Evolutionary conservation across 2,888 invertebrate species (phyloP).

Genomic region (Agonopterix heracliana): DNA sequence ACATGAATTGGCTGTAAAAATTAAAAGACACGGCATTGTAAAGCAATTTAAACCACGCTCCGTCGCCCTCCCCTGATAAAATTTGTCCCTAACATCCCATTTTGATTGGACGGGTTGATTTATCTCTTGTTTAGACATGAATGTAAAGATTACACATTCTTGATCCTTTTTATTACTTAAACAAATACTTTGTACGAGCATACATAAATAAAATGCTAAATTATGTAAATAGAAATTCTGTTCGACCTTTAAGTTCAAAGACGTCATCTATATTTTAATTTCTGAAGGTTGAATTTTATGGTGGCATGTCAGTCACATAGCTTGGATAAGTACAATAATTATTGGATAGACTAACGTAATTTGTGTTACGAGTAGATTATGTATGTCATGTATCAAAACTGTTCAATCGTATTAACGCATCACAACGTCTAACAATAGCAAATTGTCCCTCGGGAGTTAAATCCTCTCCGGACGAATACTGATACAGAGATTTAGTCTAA

Average conservation of each 20-base stretch:
- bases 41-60: slow-evolving; percentile 67
- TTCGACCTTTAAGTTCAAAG: slow-evolving; percentile 9
- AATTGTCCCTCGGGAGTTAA: slow-evolving; percentile 54
- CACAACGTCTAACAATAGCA: slow-evolving; percentile 36
- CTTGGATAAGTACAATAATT: too few relatives aligned
- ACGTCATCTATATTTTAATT: slow-evolving; percentile 7
- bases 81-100: slow-evolving; percentile 71
- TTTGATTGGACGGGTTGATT: slow-evolving; percentile 73
- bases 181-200: slow-evolving; percentile 14
- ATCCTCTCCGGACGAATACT: slow-evolving; percentile 49
- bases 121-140: slow-evolving; percentile 62
- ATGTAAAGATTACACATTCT: slow-evolving; percentile 35
- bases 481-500: slow-evolving; percentile 66
- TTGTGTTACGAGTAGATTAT: neutral
- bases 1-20: slow-evolving; percentile 21
- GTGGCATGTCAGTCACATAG: too few relatives aligned
- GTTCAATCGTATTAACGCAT: slow-evolving; percentile 23
- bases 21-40: slow-evolving; percentile 65
- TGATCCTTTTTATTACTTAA: slow-evolving; percentile 43
- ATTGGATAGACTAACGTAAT: neutral
- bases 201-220: slow-evolving; percentile 19
- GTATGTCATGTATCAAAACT: slow-evolving; percentile 41
- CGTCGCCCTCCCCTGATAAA: slow-evolving; percentile 59
- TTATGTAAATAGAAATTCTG: slow-evolving; percentile 21
- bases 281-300: neutral